Conservation (phyloP, 2,888 invertebrate genomes). For the Dioctria linearis region DNA sequence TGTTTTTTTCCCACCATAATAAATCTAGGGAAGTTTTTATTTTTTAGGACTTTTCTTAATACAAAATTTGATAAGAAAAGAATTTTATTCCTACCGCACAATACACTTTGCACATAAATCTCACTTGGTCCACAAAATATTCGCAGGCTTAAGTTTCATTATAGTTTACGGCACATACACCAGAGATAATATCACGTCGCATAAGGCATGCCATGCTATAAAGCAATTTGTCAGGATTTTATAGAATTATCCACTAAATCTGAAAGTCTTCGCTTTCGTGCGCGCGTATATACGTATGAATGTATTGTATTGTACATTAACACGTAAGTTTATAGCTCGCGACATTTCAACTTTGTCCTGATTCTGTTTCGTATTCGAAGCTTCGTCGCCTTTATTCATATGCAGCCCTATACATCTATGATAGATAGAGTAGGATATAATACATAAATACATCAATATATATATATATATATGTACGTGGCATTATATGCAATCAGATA, state of each 20-base stretch:
- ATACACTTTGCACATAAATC: no score
- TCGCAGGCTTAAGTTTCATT: no score
- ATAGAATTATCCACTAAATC: conserved; percentile 32
- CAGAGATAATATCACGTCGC: conserved; percentile 23
- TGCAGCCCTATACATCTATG: background rate
- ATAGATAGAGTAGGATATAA: background rate
- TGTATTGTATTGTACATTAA: background rate
- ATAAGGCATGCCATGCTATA: conserved; percentile 1
- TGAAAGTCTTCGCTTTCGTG: background rate
- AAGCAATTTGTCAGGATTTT: conserved; percentile 40
- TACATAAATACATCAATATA: background rate
- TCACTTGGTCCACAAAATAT: no score
- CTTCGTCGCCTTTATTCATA: background rate
- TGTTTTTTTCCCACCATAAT: no score
- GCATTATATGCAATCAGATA: background rate
- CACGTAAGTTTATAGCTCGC: background rate
- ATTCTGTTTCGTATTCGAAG: background rate
- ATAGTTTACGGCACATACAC: no score
- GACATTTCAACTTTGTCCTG: background rate
- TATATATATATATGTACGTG: background rate
- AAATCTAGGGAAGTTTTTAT: no score
- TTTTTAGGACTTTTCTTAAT: no score
- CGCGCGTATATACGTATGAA: no score
- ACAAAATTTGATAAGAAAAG: no score
- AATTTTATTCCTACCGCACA: no score